A percentile compares a stretch with the other conserved stretches of the same genome.
Evolutionary conservation across 2,888 invertebrate genomes (phyloP).

Genomic region (Oscheius sp.): DNA sequence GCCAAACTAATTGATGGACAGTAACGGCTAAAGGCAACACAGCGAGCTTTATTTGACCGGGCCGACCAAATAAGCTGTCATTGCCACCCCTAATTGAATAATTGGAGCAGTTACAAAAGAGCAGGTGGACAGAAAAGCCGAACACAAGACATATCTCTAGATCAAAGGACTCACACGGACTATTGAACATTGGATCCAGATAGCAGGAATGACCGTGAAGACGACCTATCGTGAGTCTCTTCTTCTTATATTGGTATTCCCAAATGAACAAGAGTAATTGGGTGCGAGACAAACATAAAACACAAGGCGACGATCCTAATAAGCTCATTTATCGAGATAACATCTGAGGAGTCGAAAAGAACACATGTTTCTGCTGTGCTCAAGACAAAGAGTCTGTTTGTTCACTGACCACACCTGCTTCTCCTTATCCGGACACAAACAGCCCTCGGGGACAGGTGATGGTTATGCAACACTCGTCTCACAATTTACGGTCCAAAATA

Average conservation of each 20-base stretch:
- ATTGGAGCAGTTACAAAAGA: conserved; percentile 18
- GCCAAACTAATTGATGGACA: conserved; percentile 40
- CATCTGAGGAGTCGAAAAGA: neutral
- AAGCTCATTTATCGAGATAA: conserved; percentile 13
- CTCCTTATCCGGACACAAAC: neutral
- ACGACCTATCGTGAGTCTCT: neutral
- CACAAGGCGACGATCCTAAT: neutral
- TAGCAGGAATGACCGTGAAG: conserved; percentile 13
- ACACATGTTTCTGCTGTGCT: no score
- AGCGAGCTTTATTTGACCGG: neutral
- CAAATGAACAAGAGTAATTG: conserved; percentile 3
- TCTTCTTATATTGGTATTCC: neutral
- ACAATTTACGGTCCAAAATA: conserved; percentile 7
- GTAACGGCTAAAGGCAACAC: conserved; percentile 25
- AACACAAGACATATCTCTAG: neutral
- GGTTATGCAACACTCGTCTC: conserved; percentile 16
- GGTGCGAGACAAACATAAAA: neutral
- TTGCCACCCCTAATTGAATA: conserved; percentile 37
- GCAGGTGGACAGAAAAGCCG: neutral
- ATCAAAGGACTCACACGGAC: conserved; percentile 5
- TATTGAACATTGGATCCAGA: conserved; percentile 4
- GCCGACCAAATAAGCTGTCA: conserved; percentile 36
- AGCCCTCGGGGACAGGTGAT: neutral
- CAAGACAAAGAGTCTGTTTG: no score
- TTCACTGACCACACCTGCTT: no score